Conservation (phyloP, 2,113 vertebrate genomes). For the Penelope pileata region DNA sequence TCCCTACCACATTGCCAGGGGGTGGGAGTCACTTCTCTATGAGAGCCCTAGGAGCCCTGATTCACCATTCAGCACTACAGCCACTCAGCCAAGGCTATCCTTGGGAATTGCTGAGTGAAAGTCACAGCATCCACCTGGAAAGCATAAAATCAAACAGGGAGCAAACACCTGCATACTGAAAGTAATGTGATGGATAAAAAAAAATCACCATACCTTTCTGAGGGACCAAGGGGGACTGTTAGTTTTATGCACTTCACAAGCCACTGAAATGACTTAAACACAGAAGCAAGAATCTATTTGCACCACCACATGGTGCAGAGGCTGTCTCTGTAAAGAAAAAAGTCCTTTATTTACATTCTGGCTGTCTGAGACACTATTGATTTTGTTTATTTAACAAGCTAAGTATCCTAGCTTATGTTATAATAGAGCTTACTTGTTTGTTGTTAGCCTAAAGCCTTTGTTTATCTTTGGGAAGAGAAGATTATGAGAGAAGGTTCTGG, state of each 20-base stretch:
- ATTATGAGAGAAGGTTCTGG: background rate
- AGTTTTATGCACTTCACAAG: background rate
- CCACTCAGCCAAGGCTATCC: fast-evolving
- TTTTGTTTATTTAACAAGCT: background rate
- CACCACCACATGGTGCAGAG: background rate
- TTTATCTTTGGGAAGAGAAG: background rate
- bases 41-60: background rate
- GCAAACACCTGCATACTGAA: background rate
- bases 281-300: background rate
- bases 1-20: background rate
- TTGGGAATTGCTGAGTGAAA: background rate
- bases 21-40: background rate
- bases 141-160: background rate
- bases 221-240: background rate
- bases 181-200: background rate
- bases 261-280: background rate
- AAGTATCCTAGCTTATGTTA: background rate
- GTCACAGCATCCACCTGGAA: background rate
- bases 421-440: background rate
- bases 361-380: background rate
- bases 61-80: background rate
- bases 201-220: background rate
- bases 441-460: background rate
- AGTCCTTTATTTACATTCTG: background rate
- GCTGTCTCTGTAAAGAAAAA: background rate